phyloP scores from a whole-genome alignment of 2,797 vertebrate genomes.

The Hydrolagus colliei region DNA sequence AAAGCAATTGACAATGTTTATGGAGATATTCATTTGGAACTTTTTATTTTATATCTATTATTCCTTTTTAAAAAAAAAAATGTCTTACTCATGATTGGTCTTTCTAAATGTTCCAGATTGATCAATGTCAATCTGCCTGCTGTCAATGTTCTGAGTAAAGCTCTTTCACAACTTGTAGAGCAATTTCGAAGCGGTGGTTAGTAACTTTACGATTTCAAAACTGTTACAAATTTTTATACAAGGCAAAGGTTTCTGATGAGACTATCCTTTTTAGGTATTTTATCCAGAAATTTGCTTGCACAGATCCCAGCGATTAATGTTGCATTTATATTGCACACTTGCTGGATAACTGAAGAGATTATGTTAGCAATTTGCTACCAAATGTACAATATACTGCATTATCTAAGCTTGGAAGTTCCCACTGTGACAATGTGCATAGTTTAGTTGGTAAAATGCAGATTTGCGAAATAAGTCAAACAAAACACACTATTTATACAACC shows the following conservation, averaged over 20 bases:
- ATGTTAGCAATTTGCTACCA: too few species aligned
- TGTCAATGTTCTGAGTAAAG: not conserved
- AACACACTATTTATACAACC: not conserved
- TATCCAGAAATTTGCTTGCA: too few species aligned
- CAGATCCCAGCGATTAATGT: too few species aligned
- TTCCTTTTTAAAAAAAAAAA: not conserved
- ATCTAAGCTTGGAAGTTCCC: too few species aligned
- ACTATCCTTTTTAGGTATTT: too few species aligned
- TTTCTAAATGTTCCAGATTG: not conserved
- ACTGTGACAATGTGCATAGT: not conserved
- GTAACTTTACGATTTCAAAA: too few species aligned
- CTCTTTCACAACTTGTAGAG: not conserved
- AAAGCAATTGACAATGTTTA: not conserved
- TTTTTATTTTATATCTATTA: not conserved
- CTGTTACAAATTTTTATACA: too few species aligned
- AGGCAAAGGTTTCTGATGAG: too few species aligned
- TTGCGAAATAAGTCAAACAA: not conserved
- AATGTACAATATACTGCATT: too few species aligned
- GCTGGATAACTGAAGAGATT: too few species aligned
- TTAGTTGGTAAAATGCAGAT: not conserved
- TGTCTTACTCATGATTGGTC: not conserved
- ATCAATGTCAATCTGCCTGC: not conserved
- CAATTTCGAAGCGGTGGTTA: not conserved
- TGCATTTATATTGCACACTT: too few species aligned
- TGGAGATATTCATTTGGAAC: not conserved